These are phyloP conservation scores for Tapirus indicus DNA, from an alignment of 2,797 vertebrate genomes.

Conservation along the genomic window DNA sequence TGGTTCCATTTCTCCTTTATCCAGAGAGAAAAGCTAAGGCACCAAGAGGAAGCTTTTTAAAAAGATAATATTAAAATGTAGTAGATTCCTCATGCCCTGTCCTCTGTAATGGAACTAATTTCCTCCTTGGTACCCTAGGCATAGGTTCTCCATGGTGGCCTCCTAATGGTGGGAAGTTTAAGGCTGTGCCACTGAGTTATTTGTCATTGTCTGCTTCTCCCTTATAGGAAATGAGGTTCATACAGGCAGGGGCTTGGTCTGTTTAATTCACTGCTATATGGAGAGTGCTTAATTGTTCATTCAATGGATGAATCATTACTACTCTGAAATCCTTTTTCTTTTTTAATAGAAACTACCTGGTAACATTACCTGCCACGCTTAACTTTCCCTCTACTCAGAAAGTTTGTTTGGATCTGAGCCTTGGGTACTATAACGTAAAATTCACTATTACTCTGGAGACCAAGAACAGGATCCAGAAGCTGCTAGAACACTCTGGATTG, in stretches of 20 bases:
- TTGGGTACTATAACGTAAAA: neutral
- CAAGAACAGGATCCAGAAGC: conserved; percentile 16
- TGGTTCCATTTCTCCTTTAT: neutral
- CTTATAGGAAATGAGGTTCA: neutral
- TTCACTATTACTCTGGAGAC: conserved; percentile 62
- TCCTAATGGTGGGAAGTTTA: neutral
- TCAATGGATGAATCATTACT: neutral
- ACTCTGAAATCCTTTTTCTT: conserved; percentile 53
- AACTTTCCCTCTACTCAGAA: conserved; percentile 83
- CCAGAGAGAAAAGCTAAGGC: neutral
- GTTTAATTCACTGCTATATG: neutral
- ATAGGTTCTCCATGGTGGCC: neutral
- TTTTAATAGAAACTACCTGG: conserved; percentile 82
- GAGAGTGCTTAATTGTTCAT: neutral
- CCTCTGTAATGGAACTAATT: neutral
- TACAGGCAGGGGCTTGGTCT: neutral
- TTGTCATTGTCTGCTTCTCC: neutral
- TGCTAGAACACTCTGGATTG: conserved; percentile 43
- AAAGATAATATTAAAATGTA: neutral
- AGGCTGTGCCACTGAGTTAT: neutral
- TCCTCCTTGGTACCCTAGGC: neutral
- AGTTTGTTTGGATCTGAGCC: conserved; percentile 83
- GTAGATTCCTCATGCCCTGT: neutral
- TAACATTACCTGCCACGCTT: conserved; percentile 81
- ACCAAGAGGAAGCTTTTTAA: neutral